A percentile compares a stretch with the other conserved stretches of the same genome.
These are phyloP conservation scores for Copidosoma floridanum DNA, from an alignment of 1,140 invertebrate genomes.

Conservation along the genomic window DNA sequence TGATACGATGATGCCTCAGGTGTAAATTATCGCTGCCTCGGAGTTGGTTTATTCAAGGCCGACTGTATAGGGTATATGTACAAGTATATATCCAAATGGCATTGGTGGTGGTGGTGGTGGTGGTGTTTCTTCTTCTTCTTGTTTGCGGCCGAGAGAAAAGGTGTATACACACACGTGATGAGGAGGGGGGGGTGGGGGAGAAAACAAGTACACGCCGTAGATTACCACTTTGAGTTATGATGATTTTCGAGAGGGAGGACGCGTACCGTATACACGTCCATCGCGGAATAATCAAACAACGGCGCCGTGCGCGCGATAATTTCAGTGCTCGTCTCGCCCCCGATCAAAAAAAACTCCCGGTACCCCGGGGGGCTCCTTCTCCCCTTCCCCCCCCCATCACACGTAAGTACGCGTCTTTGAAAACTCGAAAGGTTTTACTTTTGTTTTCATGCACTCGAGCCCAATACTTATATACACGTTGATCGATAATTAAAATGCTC, in stretches of 20 bases:
- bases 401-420: too few species aligned
- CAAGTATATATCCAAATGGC: conserved; percentile 21
- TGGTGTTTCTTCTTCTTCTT: background rate
- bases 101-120: conserved; percentile 21
- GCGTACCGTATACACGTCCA: too few species aligned
- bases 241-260: conserved; percentile 18
- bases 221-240: conserved; percentile 23
- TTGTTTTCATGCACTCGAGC: too few species aligned
- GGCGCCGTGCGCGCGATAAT: too few species aligned
- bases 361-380: conserved; percentile 30
- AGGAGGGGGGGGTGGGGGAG: background rate
- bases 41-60: conserved; percentile 19
- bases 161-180: background rate
- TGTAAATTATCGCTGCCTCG: conserved; percentile 19
- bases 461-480: too few species aligned
- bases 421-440: too few species aligned
- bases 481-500: too few species aligned
- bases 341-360: too few species aligned
- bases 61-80: too few species aligned
- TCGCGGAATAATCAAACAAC: conserved; percentile 24
- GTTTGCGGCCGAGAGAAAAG: background rate
- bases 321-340: conserved; percentile 1
- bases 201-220: background rate
- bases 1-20: conserved; percentile 14
- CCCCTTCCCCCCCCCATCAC: too few species aligned